Base-by-base conservation (phyloP, 2,113 vertebrate genomes). In the Python bivittatus region DNA sequence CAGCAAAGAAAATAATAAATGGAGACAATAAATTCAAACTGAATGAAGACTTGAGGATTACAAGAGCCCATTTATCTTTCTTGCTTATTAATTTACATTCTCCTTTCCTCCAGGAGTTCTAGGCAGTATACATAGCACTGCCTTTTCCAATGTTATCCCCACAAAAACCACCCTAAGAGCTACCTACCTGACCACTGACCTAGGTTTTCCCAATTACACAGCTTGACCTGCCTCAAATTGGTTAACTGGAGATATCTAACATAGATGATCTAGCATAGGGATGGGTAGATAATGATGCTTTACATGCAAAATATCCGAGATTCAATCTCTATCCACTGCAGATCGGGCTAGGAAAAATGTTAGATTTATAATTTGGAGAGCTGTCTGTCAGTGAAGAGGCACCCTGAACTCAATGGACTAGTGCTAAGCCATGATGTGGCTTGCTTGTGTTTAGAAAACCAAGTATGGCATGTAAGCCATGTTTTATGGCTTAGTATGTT, bases 11-110 rank as follows among this genome's bases (percentile, higher is more conserved):
- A 79, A 79, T 33, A 79, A 22, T 79, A 79, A 38, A 79, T 20
- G 20, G 61, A 52, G 48, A 89, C 6, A 72, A 89, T 89, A 89
- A 72, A 89, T 88, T 48, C 57, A 61, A 61, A 88, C 12, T 88
- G 23, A 88, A 48, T 88, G 57, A 44, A 84, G 25, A 61, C 22
- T 29, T 25, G 48, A 88, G 23, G 57, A 13, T n/a, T 33, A 52
- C 33, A 38, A 57, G n/a, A 64, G 58, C 23, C 25, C 33, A 20
- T n/a, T 57, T 60, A 53, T 85, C 23, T 25, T 84, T 53, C 25
- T 29, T 60, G 25, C 8, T 25, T 27, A 23, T 60, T 60, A 27
- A 60, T 60, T 25, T 60, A 60, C 25, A 23, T 60, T 60, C 22
- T 60, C 58, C 25, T 58, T 58, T 60, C 23, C 58, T 60, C 23